A percentile compares a stretch with the other conserved stretches of the same genome.
phyloP scores from a whole-genome alignment of 2,113 vertebrate species.

The Hippocampus abdominalis region DNA sequence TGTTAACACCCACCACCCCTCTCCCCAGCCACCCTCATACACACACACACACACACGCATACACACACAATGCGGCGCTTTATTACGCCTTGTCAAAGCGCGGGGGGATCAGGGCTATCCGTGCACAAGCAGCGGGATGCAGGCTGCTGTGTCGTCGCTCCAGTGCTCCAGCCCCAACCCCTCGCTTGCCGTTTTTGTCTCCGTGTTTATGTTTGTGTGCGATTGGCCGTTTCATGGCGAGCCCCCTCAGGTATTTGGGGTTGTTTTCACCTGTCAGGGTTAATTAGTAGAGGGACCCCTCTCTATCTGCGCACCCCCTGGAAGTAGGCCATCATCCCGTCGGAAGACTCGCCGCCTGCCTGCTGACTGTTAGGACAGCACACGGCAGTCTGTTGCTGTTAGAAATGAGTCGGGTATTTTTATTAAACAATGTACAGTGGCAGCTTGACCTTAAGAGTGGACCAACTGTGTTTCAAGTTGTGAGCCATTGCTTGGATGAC shows the following conservation, averaged over 20 bases:
- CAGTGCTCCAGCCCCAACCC: constrained; percentile 34
- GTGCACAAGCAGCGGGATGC: constrained; percentile 55
- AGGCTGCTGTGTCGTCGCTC: constrained; percentile 52
- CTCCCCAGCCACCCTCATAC: constrained; percentile 47
- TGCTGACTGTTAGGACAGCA: too few species aligned
- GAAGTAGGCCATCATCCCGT: constrained; percentile 37
- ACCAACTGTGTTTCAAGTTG: neutral
- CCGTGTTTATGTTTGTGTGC: constrained; percentile 42
- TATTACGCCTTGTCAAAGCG: constrained; percentile 73
- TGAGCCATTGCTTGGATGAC: neutral
- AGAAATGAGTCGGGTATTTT: neutral
- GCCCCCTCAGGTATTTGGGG: constrained; percentile 44
- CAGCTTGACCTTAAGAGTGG: neutral
- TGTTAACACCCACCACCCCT: constrained; percentile 68
- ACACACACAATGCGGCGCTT: constrained; percentile 46
- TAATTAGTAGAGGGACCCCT: constrained; percentile 49
- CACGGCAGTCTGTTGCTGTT: neutral
- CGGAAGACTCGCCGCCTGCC: neutral
- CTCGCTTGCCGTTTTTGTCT: constrained; percentile 33
- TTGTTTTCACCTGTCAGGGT: constrained; percentile 61
- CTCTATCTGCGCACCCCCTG: constrained; percentile 31
- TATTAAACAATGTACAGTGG: neutral
- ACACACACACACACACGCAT: neutral
- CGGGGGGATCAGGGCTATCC: constrained; percentile 66
- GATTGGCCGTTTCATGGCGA: constrained; percentile 49